Evolutionary conservation across 2,797 vertebrate genomes (phyloP), one percentile per base, ranked within the genome.

Genomic region (Molossus molossus): DNA sequence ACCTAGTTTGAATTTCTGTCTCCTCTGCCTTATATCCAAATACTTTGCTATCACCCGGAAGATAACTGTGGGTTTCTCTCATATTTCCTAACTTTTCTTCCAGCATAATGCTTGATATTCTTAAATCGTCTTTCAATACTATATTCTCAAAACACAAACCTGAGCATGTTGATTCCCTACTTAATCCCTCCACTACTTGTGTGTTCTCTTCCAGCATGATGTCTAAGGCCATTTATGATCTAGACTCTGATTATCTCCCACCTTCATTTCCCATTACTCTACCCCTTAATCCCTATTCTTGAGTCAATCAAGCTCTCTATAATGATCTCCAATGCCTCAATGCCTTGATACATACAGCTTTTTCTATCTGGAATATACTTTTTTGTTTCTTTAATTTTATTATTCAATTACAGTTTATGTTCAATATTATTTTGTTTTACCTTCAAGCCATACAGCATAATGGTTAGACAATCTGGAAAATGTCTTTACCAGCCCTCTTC

Each of bases 391-490:
- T 18, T 5, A 76, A 25, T 45, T 72, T 45, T 25, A 72, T 72
- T 72, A 45, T 45, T 27, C 40, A 48, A 72, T 23, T 33, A 55
- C 29, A 55, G 29, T 55, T 77, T 55, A 55, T 10, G 29, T 76
- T 76, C 73, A 55, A 33, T 33, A 77, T 55, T 77, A 55, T 33
- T 20, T 55, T 55, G 48, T 77, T 55, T 77, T 77, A 55, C 1
- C 33, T 55, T 77, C 50, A 55, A 50, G 50, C 55, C 40, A 77
- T 76, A 76, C 17, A 76, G 48, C 48, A 55, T 77, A 77, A 50
- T 33, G 29, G 50, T 77, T 77, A 55, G 17, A 77, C 50, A 77
- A 77, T 77, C 90, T 90, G 25, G 70, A 94, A 92, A 89, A 91
- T 50, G 23, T 7, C 82, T 91, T 50, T 69, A 29, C 72, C 57